These are phyloP conservation scores for Augiades crinisus DNA, from an alignment of 2,888 invertebrate genomes.

Conservation along the genomic window DNA sequence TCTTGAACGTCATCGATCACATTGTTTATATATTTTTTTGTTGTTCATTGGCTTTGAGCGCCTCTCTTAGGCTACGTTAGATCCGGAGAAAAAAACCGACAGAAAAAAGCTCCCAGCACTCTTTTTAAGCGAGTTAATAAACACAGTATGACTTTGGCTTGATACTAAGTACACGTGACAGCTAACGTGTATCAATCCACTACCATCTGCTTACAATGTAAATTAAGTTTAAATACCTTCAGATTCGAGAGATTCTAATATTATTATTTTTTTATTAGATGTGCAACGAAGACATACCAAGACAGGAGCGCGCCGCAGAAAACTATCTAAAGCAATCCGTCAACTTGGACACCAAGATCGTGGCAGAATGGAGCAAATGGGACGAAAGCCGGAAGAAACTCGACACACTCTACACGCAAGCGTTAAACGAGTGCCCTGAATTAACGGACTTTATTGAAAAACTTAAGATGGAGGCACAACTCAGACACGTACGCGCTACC, in stretches of 20 bases:
- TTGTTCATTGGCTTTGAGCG: no score
- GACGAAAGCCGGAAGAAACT: slow-evolving; percentile 51
- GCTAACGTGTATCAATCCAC: no score
- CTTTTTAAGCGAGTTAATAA: no score
- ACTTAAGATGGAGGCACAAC: slow-evolving; percentile 51
- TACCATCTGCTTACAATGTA: no score
- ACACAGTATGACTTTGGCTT: no score
- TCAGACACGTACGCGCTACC: slow-evolving; percentile 63
- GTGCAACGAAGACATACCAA: slow-evolving; percentile 65
- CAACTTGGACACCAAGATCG: slow-evolving; percentile 54
- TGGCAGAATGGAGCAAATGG: slow-evolving; percentile 54
- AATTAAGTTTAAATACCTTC: no score
- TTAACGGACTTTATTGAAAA: slow-evolving; percentile 51
- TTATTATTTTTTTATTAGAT: slow-evolving; percentile 43
- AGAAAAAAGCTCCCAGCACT: no score
- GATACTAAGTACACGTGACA: no score
- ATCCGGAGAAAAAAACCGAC: no score
- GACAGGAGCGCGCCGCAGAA: slow-evolving; percentile 64
- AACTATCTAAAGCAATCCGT: slow-evolving; percentile 58
- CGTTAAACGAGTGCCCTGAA: slow-evolving; percentile 48
- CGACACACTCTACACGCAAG: slow-evolving; percentile 46
- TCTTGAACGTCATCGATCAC: no score
- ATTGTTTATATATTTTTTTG: no score
- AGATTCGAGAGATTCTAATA: background rate
- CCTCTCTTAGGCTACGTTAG: no score